Percentiles rank a stretch among this genome's conserved stretches.
Conservation (phyloP, 2,113 vertebrate genomes). For the Micronycteris hirsuta region DNA sequence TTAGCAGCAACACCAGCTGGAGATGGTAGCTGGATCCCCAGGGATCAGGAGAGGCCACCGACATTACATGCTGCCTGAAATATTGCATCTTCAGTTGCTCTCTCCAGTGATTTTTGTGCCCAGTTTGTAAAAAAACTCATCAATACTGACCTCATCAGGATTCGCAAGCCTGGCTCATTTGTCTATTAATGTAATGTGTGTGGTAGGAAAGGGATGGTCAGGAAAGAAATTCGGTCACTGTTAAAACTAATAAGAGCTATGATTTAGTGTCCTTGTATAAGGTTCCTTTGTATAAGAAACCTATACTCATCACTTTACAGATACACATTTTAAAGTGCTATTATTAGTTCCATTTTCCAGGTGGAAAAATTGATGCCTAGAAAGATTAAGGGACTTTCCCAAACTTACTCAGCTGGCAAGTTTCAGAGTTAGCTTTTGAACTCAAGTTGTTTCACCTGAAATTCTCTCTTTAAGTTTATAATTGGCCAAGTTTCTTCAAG, state of each 20-base stretch:
- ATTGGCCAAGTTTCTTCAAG: neutral
- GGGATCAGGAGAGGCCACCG: neutral
- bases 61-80: neutral
- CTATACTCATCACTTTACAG: neutral
- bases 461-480: neutral
- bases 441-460: neutral
- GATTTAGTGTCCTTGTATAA: neutral
- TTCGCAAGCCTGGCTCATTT: neutral
- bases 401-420: neutral
- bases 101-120: neutral
- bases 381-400: neutral
- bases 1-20: neutral
- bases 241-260: conserved; percentile 1
- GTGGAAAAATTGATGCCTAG: neutral
- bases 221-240: neutral
- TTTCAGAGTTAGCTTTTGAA: neutral
- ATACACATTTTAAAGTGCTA: neutral
- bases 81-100: neutral
- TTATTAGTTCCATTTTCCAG: neutral
- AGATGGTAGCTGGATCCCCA: neutral
- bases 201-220: neutral
- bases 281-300: neutral
- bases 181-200: neutral
- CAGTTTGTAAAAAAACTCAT: neutral
- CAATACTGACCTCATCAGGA: neutral